Evolutionary conservation across 2,113 vertebrate species (phyloP).

Genomic region (Pampusana beccarii): DNA sequence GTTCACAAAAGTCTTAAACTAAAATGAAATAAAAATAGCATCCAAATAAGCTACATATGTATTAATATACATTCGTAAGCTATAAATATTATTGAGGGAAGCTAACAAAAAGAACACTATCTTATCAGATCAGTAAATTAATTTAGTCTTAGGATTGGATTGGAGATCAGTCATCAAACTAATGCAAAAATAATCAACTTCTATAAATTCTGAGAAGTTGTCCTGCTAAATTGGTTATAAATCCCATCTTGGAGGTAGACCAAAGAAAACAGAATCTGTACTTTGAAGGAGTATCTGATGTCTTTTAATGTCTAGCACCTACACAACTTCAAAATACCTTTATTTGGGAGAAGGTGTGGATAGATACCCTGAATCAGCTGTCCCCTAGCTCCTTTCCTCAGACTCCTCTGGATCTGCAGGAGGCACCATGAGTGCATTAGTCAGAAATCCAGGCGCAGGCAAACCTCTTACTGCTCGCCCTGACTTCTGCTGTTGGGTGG

Average conservation of each 20-base stretch:
- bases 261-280: not conserved
- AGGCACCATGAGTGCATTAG: not conserved
- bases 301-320: not conserved
- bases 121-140: not conserved
- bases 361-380: not conserved
- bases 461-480: not conserved
- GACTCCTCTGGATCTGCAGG: not conserved
- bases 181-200: not conserved
- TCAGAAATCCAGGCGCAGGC: not conserved
- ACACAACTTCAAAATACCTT: not conserved
- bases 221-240: not conserved
- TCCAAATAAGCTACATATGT: not conserved
- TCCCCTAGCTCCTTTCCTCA: not conserved
- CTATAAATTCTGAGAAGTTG: not conserved
- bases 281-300: not conserved
- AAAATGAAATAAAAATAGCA: slow-evolving; percentile 17
- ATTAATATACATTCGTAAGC: not conserved
- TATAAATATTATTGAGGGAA: not conserved
- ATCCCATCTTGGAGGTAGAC: not conserved
- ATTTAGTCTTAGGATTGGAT: not conserved
- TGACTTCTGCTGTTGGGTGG: not conserved
- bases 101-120: not conserved
- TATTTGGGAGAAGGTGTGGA: not conserved
- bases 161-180: not conserved
- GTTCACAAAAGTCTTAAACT: slow-evolving; percentile 1